Conservation (phyloP, 2,888 invertebrate species). For the Furcula furcula region DNA sequence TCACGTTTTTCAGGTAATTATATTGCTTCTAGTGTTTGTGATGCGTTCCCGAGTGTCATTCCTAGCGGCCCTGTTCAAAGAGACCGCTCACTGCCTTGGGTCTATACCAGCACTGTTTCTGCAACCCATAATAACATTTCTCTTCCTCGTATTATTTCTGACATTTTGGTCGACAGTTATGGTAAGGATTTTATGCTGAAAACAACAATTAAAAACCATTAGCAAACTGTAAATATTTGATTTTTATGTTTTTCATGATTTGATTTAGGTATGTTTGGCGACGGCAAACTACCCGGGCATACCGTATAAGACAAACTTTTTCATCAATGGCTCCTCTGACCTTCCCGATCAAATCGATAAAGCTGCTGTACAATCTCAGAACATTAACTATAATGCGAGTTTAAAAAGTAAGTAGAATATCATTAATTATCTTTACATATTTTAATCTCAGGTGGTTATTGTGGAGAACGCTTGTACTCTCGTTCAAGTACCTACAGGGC, state of each 20-base stretch:
- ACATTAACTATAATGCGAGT: slow-evolving; percentile 45
- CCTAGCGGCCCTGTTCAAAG: slow-evolving; percentile 92
- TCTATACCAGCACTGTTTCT: slow-evolving; percentile 92
- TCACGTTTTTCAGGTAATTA: slow-evolving; percentile 82
- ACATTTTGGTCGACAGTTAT: slow-evolving; percentile 93
- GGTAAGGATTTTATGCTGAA: slow-evolving; percentile 81
- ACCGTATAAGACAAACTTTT: slow-evolving; percentile 69
- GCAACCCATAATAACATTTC: slow-evolving; percentile 92
- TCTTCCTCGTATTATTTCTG: slow-evolving; percentile 89
- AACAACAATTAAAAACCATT: no score
- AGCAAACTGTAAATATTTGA: no score
- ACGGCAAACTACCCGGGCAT: slow-evolving; percentile 89
- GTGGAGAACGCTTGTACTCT: no score
- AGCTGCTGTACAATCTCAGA: slow-evolving; percentile 50
- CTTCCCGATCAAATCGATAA: slow-evolving; percentile 43
- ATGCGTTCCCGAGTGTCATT: slow-evolving; percentile 91
- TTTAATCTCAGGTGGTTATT: no score
- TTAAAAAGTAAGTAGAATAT: slow-evolving; percentile 52
- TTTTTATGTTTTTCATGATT: no score
- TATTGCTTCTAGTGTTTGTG: slow-evolving; percentile 87
- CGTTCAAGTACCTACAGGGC: no score
- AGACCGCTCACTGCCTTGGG: slow-evolving; percentile 93
- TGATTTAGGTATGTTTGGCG: slow-evolving; percentile 85
- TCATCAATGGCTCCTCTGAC: slow-evolving; percentile 55
- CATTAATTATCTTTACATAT: slow-evolving; percentile 2